phyloP scores from a whole-genome alignment of 2,113 vertebrate species.

The Microtus oregoni region DNA sequence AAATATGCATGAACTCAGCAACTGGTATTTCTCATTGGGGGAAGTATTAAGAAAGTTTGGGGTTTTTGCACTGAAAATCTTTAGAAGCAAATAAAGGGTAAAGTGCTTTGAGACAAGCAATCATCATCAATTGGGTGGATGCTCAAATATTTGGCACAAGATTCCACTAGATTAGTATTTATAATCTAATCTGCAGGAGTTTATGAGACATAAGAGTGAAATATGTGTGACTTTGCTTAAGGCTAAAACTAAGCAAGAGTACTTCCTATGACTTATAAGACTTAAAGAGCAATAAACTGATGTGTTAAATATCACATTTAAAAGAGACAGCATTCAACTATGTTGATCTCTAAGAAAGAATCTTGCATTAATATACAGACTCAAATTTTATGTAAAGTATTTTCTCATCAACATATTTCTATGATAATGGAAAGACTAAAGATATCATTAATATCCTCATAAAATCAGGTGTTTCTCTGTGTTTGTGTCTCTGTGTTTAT shows the following conservation, averaged over 20 bases:
- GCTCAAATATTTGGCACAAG: not conserved
- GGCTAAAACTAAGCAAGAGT: constrained; percentile 28
- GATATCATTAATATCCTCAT: constrained; percentile 28
- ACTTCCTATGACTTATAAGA: not conserved
- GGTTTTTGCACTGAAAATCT: not conserved
- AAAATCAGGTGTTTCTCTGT: not conserved
- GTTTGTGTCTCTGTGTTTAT: not conserved
- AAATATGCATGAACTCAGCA: not conserved
- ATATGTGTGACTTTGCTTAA: constrained; percentile 14
- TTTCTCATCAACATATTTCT: not conserved
- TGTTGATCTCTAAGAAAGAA: not conserved
- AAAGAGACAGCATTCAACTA: constrained; percentile 15
- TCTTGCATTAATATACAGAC: constrained; percentile 7
- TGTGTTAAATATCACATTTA: not conserved
- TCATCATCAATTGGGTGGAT: not conserved
- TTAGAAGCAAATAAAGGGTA: not conserved
- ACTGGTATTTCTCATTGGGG: not conserved
- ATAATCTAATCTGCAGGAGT: constrained; percentile 57
- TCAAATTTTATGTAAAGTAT: not conserved
- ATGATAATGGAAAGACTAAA: not conserved
- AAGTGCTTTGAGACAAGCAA: not conserved
- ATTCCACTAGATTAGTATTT: constrained; percentile 45
- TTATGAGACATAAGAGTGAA: constrained; percentile 70
- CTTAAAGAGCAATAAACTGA: constrained; percentile 33
- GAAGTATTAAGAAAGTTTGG: not conserved